phyloP scores from a whole-genome alignment of 2,113 vertebrate species.

The Ophiodon elongatus region DNA sequence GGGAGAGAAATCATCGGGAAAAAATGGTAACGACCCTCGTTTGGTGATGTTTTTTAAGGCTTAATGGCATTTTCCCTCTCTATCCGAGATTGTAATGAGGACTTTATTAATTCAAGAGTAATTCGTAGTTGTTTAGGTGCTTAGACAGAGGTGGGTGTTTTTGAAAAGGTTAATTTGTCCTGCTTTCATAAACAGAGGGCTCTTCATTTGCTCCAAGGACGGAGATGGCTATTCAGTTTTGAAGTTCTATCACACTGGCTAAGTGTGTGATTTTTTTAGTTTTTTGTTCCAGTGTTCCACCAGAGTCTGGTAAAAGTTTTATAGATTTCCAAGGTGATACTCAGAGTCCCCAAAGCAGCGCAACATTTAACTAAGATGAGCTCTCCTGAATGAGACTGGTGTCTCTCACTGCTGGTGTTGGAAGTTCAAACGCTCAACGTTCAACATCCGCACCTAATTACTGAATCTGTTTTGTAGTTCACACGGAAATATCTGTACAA shows the following conservation, averaged over 20 bases:
- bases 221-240: conserved; percentile 34
- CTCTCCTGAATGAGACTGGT: conserved; percentile 1
- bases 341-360: neutral
- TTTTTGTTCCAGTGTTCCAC: neutral
- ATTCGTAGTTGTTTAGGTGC: conserved; percentile 8
- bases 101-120: conserved; percentile 43
- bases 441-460: neutral
- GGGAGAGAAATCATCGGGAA: conserved; percentile 20
- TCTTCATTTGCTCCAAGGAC: conserved; percentile 55
- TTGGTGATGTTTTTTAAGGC: conserved; percentile 27
- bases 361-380: neutral
- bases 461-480: neutral
- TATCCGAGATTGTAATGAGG: conserved; percentile 4
- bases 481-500: neutral
- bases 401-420: neutral
- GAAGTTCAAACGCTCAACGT: neutral
- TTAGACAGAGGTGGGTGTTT: conserved; percentile 13
- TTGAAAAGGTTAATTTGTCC: conserved; percentile 38
- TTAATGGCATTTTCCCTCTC: conserved; percentile 10
- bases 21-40: conserved; percentile 39
- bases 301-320: conserved; percentile 4
- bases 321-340: conserved; percentile 12
- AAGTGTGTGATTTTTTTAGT: conserved; percentile 14
- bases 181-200: conserved; percentile 28
- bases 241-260: neutral